A percentile compares a stretch with the other conserved stretches of the same genome.
These are phyloP conservation scores for Galago senegalensis DNA, from an alignment of 2,797 vertebrate species.

Conservation along the genomic window DNA sequence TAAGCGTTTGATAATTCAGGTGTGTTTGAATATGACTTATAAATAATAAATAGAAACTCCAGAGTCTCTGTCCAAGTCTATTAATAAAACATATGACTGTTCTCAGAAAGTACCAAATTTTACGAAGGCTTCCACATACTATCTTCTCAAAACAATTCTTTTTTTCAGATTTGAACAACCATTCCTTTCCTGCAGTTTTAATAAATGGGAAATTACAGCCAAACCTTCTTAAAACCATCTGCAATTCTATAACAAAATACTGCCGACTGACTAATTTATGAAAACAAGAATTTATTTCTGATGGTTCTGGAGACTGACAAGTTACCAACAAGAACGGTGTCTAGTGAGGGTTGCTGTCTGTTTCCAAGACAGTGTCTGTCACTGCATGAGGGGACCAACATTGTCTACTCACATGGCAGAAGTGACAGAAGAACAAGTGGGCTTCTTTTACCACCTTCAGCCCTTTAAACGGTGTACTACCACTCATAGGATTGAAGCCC, in stretches of 20 bases:
- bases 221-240: background rate
- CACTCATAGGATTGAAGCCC: too few species aligned
- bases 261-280: background rate
- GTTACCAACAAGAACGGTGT: background rate
- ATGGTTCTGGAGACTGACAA: background rate
- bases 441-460: background rate
- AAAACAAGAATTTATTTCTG: background rate
- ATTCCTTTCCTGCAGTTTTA: conserved; percentile 55
- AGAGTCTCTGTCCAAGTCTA: conserved; percentile 50
- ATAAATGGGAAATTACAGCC: background rate
- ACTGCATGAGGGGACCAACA: background rate
- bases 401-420: background rate
- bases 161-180: conserved; percentile 16
- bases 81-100: conserved; percentile 66
- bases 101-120: conserved; percentile 56
- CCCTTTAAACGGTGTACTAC: background rate
- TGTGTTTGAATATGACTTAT: conserved; percentile 37
- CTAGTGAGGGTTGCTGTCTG: background rate
- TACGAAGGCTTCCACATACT: background rate
- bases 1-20: background rate
- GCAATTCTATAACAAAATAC: background rate
- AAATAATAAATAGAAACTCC: conserved; percentile 63
- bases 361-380: background rate
- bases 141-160: background rate
- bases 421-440: background rate